These are phyloP conservation scores for Dynastes tityus DNA, from an alignment of 2,888 invertebrate genomes.

Conservation along the genomic window DNA sequence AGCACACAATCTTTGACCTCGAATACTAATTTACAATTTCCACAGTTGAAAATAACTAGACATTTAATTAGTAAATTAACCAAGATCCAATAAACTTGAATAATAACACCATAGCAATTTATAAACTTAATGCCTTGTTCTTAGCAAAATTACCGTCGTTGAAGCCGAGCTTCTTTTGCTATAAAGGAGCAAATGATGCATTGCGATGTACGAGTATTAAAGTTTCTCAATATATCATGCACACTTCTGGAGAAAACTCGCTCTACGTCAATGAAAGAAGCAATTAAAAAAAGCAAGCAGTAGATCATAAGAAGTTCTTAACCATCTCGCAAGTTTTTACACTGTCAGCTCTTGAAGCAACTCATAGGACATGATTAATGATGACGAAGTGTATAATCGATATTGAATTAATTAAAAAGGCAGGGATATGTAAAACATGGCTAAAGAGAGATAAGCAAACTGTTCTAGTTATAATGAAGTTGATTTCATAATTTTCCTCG, in stretches of 20 bases:
- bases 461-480: no score
- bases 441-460: no score
- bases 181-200: neutral
- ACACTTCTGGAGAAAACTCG: no score
- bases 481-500: no score
- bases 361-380: constrained; percentile 16
- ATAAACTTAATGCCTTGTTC: neutral
- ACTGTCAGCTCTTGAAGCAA: neutral
- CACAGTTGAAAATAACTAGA: no score
- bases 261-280: neutral
- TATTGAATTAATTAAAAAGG: constrained; percentile 19
- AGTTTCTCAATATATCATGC: constrained; percentile 3
- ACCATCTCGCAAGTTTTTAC: neutral
- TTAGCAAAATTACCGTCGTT: neutral
- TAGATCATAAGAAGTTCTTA: neutral
- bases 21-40: no score
- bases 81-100: neutral
- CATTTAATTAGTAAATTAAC: neutral
- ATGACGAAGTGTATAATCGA: constrained; percentile 10
- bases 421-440: neutral
- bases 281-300: constrained; percentile 12
- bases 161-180: neutral
- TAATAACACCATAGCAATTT: neutral
- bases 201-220: neutral
- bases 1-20: no score